These are phyloP conservation scores for Hypomecis punctinalis DNA, from an alignment of 2,888 invertebrate genomes.

Conservation along the genomic window DNA sequence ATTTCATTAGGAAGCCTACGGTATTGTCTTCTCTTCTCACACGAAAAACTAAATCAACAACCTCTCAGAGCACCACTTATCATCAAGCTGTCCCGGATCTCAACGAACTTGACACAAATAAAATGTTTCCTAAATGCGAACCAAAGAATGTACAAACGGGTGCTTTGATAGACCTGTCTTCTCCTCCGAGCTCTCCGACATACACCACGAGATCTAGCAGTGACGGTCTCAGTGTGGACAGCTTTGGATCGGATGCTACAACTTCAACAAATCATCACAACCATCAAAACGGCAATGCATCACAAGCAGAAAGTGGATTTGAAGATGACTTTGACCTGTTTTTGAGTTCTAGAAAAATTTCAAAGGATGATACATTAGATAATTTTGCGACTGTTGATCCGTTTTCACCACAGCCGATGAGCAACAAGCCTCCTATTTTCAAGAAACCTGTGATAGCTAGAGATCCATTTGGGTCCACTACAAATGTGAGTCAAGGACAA, in stretches of 20 bases:
- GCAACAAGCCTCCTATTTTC: constrained; percentile 66
- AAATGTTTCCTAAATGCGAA: constrained; percentile 79
- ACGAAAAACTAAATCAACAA: constrained; percentile 66
- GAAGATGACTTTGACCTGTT: constrained; percentile 93
- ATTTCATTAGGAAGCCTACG: constrained; percentile 80
- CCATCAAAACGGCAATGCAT: constrained; percentile 86
- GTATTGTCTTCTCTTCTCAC: constrained; percentile 73
- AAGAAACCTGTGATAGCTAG: constrained; percentile 85
- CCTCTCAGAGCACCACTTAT: constrained; percentile 49
- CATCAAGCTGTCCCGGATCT: constrained; percentile 58
- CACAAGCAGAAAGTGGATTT: constrained; percentile 91
- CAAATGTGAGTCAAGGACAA: constrained; percentile 64
- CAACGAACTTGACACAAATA: constrained; percentile 67
- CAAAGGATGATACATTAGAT: constrained; percentile 76
- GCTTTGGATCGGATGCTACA: constrained; percentile 90
- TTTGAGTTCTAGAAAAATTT: constrained; percentile 74
- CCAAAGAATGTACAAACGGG: constrained; percentile 77
- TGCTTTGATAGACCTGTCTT: constrained; percentile 88
- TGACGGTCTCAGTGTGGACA: constrained; percentile 90
- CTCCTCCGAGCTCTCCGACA: constrained; percentile 90
- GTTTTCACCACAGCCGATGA: constrained; percentile 77
- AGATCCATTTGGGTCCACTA: constrained; percentile 87
- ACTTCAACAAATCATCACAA: constrained; percentile 82
- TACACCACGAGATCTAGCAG: constrained; percentile 90
- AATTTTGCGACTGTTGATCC: constrained; percentile 84